Evolutionary conservation across 2,113 vertebrate genomes (phyloP).

Genomic region (Scomber scombrus): DNA sequence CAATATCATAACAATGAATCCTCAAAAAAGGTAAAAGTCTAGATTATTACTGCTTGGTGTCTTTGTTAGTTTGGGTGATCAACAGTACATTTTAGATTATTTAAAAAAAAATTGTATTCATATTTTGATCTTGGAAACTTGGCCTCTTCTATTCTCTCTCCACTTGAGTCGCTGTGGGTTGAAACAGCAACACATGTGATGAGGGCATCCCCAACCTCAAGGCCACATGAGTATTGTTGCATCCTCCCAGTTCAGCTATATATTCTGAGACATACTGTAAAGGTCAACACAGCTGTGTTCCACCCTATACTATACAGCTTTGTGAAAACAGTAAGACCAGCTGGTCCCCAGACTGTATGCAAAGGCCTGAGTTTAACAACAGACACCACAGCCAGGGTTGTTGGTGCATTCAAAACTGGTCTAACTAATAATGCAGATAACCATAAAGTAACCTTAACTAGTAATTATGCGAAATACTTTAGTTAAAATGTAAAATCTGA

Average conservation of each 20-base stretch:
- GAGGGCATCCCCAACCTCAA: conserved; percentile 9
- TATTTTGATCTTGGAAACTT: neutral
- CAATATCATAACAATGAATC: no score
- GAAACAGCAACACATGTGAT: conserved; percentile 25
- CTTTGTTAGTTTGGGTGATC: no score
- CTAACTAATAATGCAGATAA: no score
- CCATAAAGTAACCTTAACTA: neutral
- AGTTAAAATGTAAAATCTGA: neutral
- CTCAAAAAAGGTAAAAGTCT: no score
- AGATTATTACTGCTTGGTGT: no score
- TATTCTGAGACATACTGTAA: conserved; percentile 2
- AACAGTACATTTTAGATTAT: no score
- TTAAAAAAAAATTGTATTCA: no score
- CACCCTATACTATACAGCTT: conserved; percentile 18
- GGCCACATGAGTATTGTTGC: conserved; percentile 10
- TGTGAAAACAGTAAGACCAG: conserved; percentile 17
- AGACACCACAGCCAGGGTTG: neutral
- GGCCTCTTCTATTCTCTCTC: conserved; percentile 7
- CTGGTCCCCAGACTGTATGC: neutral
- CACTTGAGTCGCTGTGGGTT: neutral
- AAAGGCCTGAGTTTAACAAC: neutral
- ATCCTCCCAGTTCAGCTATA: conserved; percentile 18
- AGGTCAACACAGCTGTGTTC: conserved; percentile 48
- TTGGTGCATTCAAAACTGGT: neutral
- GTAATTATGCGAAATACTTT: neutral